These are phyloP conservation scores for Sander vitreus DNA, from an alignment of 2,113 vertebrate species.

Conservation along the genomic window DNA sequence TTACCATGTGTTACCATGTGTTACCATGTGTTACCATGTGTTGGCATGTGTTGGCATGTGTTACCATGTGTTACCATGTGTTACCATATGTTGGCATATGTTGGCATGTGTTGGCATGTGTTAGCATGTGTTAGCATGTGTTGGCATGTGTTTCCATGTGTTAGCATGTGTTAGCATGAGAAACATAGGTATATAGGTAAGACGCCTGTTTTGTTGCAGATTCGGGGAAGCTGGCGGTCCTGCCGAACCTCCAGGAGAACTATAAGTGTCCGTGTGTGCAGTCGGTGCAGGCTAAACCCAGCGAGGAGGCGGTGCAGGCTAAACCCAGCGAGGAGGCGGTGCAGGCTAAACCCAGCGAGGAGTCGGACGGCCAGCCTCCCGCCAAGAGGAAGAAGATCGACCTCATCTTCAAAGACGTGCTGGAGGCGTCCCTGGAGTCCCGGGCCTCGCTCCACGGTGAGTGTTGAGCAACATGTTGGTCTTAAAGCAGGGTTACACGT, in stretches of 20 bases:
- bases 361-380: slow-evolving; percentile 87
- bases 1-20: no score
- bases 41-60: no score
- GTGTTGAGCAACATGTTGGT: slow-evolving; percentile 43
- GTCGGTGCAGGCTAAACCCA: slow-evolving; percentile 51
- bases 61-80: no score
- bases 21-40: no score
- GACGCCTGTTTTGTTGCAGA: slow-evolving; percentile 63
- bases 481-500: no score
- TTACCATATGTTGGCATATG: no score
- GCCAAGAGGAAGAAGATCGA: slow-evolving; percentile 97
- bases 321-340: slow-evolving; percentile 76
- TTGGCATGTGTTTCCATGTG: no score
- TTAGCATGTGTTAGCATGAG: no score
- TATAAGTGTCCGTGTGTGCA: slow-evolving; percentile 82
- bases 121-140: no score
- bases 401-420: slow-evolving; percentile 94
- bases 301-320: slow-evolving; percentile 37
- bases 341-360: slow-evolving; percentile 80
- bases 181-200: neutral
- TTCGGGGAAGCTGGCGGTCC: slow-evolving; percentile 79
- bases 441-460: slow-evolving; percentile 6
- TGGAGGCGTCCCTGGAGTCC: slow-evolving; percentile 90
- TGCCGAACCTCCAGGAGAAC: slow-evolving; percentile 83
- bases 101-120: no score